These are phyloP conservation scores for Sphenopsis melanotis DNA, from an alignment of 2,797 vertebrate species.

Conservation along the genomic window DNA sequence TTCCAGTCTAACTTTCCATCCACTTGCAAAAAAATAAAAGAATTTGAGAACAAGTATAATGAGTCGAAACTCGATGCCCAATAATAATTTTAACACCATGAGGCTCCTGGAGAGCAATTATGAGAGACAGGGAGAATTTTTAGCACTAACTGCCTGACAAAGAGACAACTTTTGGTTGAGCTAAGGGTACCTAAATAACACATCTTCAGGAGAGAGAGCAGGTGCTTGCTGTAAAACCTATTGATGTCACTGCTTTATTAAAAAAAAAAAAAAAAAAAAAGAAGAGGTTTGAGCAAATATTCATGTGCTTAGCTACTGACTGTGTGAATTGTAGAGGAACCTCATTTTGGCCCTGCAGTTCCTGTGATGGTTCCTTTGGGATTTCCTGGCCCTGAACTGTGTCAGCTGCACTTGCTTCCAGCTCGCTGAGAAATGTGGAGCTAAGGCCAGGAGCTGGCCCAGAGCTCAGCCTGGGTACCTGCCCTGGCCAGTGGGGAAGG, in stretches of 20 bases:
- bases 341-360: background rate
- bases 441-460: background rate
- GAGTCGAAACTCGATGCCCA: background rate
- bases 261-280: background rate
- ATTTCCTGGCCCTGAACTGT: background rate
- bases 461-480: background rate
- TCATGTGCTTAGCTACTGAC: background rate
- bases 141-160: background rate
- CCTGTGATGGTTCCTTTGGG: background rate
- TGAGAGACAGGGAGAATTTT: background rate
- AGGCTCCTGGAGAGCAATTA: background rate
- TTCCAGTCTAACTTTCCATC: constrained; percentile 1
- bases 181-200: background rate
- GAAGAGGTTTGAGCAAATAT: background rate
- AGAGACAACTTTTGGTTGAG: background rate
- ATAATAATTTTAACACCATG: background rate
- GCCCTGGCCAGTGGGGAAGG: background rate
- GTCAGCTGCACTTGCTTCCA: background rate
- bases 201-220: background rate
- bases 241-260: background rate
- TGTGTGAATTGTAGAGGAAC: background rate
- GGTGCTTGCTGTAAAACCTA: background rate
- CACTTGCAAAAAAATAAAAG: background rate
- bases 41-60: background rate
- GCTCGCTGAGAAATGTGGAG: background rate